Base-by-base conservation (phyloP, 2,113 vertebrate species). In the Alaudala cheleensis region DNA sequence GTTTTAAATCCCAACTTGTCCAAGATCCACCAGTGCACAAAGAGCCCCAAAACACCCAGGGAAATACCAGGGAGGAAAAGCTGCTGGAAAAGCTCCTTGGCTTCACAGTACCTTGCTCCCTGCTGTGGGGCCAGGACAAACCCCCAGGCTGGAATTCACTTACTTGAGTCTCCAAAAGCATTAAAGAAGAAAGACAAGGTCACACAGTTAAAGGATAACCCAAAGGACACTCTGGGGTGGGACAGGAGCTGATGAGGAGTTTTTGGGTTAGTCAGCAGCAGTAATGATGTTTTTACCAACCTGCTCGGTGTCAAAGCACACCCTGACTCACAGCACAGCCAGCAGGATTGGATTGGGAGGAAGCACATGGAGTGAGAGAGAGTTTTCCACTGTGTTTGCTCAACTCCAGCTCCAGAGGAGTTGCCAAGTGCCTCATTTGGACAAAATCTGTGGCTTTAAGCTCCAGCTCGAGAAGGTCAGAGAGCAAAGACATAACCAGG, bases 121-220 rank as follows among this genome's bases (percentile, higher is more conserved):
- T 78, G 79, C 85, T 72, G 28, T 5, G 37, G 65, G 31, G 53
- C 71, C 31, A 2, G 1, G 23, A 72, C 78, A 89, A 91, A 92
- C 74, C 45, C 81, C 87, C 6, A 10, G 5, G 40, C 15, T 78
- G 18, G 37, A 64, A 28, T 29, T 88, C 94, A 95, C 94, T 96
- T 96, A 88, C 95, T 95, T 93, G 92, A 81, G 76, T 84, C 77
- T 93, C 95, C 95, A 95, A 94, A 56, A 86, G 86, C 96, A 81
- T 88, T 94, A 92, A 90, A 84, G 92, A 73, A 93, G 93, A 96
- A 92, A 96, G 76, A 88, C 10, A 96, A 88, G 37, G 2, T 93
- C 76, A 93, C 81, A 92, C 0, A 29, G 88, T 56, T 44, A 73
- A 51, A 56, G 86, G 47, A 88, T 4, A 64, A 86, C 37, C 65